These are phyloP conservation scores for Geopemphigus sp. DNA, from an alignment of 1,140 invertebrate genomes.

Conservation along the genomic window DNA sequence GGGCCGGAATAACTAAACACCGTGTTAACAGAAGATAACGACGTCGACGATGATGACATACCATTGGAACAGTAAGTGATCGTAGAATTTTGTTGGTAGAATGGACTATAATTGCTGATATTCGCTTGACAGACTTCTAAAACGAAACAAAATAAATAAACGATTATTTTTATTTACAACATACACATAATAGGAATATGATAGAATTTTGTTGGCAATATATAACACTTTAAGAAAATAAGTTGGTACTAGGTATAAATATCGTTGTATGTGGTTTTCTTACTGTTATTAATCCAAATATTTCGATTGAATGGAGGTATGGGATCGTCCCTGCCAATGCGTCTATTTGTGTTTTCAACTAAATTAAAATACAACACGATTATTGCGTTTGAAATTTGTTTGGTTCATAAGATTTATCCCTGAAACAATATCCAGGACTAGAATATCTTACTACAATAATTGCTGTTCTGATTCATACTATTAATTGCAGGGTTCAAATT, in stretches of 20 bases:
- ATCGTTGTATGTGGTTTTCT: slow-evolving; percentile 3
- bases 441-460: slow-evolving; percentile 32
- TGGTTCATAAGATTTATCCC: no score
- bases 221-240: no score
- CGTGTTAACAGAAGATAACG: slow-evolving; percentile 30
- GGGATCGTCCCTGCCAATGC: neutral
- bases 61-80: slow-evolving; percentile 22
- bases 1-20: slow-evolving; percentile 42
- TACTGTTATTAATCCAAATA: slow-evolving; percentile 42
- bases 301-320: slow-evolving; percentile 10
- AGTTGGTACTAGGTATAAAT: no score
- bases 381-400: no score
- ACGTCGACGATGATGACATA: neutral
- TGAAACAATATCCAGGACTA: no score
- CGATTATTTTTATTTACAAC: no score
- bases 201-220: no score
- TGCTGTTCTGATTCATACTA: slow-evolving; percentile 22
- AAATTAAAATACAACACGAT: neutral
- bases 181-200: no score
- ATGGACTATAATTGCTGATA: slow-evolving; percentile 33
- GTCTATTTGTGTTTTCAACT: slow-evolving; percentile 41
- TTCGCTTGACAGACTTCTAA: slow-evolving; percentile 17
- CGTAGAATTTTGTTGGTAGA: slow-evolving; percentile 19
- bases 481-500: slow-evolving; percentile 26
- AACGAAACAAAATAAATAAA: slow-evolving; percentile 12